Base-by-base conservation (phyloP, 23 tunicate genomes). In the Corella eumyota region DNA sequence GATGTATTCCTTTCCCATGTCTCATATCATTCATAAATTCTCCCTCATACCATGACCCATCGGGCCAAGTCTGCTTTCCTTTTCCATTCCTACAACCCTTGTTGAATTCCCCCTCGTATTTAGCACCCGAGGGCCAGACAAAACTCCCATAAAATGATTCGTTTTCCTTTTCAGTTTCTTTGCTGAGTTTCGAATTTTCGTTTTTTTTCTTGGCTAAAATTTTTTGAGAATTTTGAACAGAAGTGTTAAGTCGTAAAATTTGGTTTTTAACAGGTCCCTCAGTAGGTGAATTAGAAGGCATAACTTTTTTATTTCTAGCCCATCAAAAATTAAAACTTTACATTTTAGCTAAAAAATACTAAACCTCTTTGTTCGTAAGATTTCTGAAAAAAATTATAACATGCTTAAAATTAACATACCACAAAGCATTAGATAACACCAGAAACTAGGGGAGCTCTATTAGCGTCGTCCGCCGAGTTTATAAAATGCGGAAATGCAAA, bases 51-150 rank as follows among this genome's bases (percentile, higher is more conserved):
- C 23, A 27, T 0, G 95, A 76, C 6, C 85, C 85, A 66, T 77
- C 76, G n/a, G 66, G 79, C 95, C 95, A 85, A 0, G 79, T 77
- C 67, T 85, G 95, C 25, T 24, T 71, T 53, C 95, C 95, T 0
- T 60, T 38, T 0, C 95, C 95, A 58, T 69, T 69, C 53, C 95
- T 59, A 34, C 66, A 35, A 2, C 78, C 80, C 15, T 71, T 22
- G 0, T 47, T 37, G 30, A 69, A 62, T 30, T 85, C 85, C 29
- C 95, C 95, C 28, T 59, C 69, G 60, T 85, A 85, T 6, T 23
- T 7, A 17, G 85, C 95, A n/a, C 95, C 95, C 26, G 80, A 71
- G 25, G 79, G 74, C 85, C 95, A 85, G 6, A 17, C 52, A 66
- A 85, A 85, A 25, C 34, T 68, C 34, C 83, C 83, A 62, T 17